Conservation (phyloP, 2,797 vertebrate genomes). For the Sebastes wilsoni region DNA sequence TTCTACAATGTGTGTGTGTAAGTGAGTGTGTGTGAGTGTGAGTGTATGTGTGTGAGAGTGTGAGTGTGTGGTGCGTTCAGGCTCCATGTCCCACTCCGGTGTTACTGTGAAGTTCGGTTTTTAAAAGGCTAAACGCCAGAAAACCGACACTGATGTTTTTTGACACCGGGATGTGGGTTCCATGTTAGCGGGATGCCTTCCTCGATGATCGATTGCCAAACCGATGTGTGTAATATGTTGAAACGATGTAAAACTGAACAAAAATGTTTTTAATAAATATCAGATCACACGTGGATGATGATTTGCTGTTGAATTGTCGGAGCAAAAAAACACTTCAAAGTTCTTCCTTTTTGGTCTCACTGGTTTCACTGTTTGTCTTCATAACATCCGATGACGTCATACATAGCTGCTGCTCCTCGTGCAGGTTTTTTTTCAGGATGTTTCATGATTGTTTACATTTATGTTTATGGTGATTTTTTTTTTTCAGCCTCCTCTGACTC, state of each 20-base stretch:
- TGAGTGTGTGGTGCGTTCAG: slow-evolving; percentile 22
- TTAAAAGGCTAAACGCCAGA: slow-evolving; percentile 93
- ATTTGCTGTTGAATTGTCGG: slow-evolving; percentile 15
- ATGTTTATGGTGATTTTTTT: background rate
- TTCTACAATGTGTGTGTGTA: slow-evolving; percentile 61
- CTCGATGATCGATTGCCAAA: slow-evolving; percentile 68
- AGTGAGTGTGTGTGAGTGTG: slow-evolving; percentile 23
- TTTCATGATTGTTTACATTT: background rate
- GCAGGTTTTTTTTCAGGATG: background rate
- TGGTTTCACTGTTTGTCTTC: background rate
- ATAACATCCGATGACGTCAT: background rate
- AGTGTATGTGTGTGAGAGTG: slow-evolving; percentile 3
- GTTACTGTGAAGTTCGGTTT: slow-evolving; percentile 96
- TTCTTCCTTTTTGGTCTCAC: background rate
- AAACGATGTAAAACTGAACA: slow-evolving; percentile 76
- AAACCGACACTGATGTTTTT: slow-evolving; percentile 92
- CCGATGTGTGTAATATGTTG: slow-evolving; percentile 64
- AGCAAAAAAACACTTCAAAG: background rate
- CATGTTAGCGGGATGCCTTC: slow-evolving; percentile 63
- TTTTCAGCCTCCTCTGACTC: background rate
- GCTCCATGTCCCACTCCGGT: slow-evolving; percentile 82
- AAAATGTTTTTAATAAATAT: slow-evolving; percentile 80
- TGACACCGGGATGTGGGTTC: slow-evolving; percentile 72
- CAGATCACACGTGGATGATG: slow-evolving; percentile 48
- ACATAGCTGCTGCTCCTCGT: background rate